These are phyloP conservation scores for Microcebus lehilahytsara DNA, from an alignment of 2,113 vertebrate genomes.

Conservation along the genomic window DNA sequence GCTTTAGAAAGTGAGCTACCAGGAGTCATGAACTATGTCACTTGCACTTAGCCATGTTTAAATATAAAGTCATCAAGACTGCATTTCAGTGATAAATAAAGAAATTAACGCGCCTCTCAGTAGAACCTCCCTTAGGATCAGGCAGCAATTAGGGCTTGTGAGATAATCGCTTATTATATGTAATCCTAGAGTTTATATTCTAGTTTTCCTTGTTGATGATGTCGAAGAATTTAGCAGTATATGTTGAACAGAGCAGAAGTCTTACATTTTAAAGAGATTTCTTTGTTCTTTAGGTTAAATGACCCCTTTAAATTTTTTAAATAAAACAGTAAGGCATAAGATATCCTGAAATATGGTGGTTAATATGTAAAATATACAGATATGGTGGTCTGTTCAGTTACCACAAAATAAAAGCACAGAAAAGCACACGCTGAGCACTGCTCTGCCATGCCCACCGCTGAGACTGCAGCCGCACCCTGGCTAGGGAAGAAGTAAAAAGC, in stretches of 20 bases:
- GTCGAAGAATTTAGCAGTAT: neutral
- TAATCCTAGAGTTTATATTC: neutral
- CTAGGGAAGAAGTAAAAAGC: neutral
- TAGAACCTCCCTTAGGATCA: neutral
- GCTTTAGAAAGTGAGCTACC: neutral
- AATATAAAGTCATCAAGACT: neutral
- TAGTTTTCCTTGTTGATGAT: neutral
- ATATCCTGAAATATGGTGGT: neutral
- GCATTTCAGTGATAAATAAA: neutral
- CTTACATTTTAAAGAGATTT: neutral
- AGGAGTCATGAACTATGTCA: neutral
- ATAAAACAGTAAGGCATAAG: neutral
- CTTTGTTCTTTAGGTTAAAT: slow-evolving; percentile 9
- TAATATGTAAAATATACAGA: neutral
- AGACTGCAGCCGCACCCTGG: neutral
- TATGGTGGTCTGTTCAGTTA: neutral
- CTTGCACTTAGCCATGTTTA: neutral
- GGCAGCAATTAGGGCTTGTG: neutral
- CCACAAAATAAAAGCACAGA: neutral
- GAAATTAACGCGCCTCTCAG: neutral
- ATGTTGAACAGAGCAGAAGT: neutral
- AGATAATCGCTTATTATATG: neutral
- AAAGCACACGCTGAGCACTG: too few species aligned
- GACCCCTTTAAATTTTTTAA: neutral
- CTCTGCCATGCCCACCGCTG: neutral